phyloP scores from a whole-genome alignment of 2,797 vertebrate genomes.

The Arrhamphus sclerolepis region DNA sequence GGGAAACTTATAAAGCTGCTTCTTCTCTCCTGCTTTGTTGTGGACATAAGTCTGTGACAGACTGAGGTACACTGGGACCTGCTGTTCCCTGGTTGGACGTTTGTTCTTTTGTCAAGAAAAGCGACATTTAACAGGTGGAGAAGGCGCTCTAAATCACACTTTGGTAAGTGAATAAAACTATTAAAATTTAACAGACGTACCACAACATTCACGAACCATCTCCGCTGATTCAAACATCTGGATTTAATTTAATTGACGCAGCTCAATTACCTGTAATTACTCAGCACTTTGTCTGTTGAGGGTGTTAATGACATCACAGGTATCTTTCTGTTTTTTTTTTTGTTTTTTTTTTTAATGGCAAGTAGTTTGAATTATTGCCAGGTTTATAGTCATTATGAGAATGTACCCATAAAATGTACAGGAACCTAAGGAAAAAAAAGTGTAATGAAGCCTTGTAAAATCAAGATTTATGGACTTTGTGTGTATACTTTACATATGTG shows the following conservation, averaged over 20 bases:
- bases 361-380: not conserved
- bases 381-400: not conserved
- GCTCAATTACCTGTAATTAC: not conserved
- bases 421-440: not conserved
- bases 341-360: not conserved
- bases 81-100: slow-evolving; percentile 1
- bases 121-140: slow-evolving; percentile 50
- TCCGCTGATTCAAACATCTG: not conserved
- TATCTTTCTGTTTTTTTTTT: too few relatives aligned
- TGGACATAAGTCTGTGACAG: slow-evolving; percentile 1
- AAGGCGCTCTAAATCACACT: slow-evolving; percentile 11
- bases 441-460: slow-evolving; percentile 4
- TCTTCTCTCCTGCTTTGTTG: not conserved
- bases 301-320: not conserved
- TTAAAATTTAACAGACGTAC: too few relatives aligned
- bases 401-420: slow-evolving; percentile 8
- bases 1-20: not conserved
- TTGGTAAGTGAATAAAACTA: slow-evolving; percentile 44
- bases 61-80: slow-evolving; percentile 11
- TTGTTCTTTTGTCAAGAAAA: not conserved
- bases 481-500: not conserved
- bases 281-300: not conserved
- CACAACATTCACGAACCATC: too few relatives aligned
- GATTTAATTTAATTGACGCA: not conserved
- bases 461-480: slow-evolving; percentile 26